Percentiles rank a stretch among this genome's conserved stretches.
Evolutionary conservation across 2,888 invertebrate genomes (phyloP).

Genomic region (Andrena hattorfiana): DNA sequence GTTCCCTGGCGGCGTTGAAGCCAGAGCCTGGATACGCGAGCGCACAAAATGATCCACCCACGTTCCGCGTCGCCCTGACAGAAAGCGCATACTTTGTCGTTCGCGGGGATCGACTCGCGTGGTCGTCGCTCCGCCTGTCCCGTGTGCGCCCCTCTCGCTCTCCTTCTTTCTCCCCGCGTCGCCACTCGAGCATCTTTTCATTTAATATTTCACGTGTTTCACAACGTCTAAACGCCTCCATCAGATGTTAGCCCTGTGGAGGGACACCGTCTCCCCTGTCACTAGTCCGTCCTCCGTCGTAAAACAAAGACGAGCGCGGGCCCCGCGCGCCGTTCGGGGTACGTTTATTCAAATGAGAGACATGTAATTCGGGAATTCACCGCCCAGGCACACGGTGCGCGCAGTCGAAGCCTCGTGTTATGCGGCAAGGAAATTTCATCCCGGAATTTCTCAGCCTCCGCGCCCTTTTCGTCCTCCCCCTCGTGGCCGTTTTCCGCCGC

Average conservation of each 20-base stretch:
- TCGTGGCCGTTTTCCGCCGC: constrained; percentile 31
- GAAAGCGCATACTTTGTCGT: constrained; percentile 54
- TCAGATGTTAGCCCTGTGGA: constrained; percentile 43
- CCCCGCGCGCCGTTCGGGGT: constrained; percentile 65
- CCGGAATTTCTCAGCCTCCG: constrained; percentile 49
- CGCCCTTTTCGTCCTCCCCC: constrained; percentile 19
- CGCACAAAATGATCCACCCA: constrained; percentile 63
- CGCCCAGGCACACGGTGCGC: constrained; percentile 48
- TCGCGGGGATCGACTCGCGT: constrained; percentile 33
- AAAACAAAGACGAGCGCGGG: constrained; percentile 62
- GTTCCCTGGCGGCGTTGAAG: constrained; percentile 34
- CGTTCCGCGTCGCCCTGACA: constrained; percentile 60
- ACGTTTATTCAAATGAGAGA: constrained; percentile 78
- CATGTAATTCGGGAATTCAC: constrained; percentile 77
- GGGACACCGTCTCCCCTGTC: constrained; percentile 45
- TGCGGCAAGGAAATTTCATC: constrained; percentile 62
- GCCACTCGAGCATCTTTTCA: constrained; percentile 10
- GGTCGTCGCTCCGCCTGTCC: constrained; percentile 46
- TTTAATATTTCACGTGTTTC: constrained; percentile 62
- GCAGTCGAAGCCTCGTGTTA: constrained; percentile 59
- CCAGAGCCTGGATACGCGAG: constrained; percentile 43
- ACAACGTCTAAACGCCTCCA: constrained; percentile 67
- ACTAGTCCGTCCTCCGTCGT: constrained; percentile 46
- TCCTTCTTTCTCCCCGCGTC: not conserved
- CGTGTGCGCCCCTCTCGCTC: constrained; percentile 5